Evolutionary conservation across 1,140 invertebrate species (phyloP).

Genomic region (Harpegnathos saltator): DNA sequence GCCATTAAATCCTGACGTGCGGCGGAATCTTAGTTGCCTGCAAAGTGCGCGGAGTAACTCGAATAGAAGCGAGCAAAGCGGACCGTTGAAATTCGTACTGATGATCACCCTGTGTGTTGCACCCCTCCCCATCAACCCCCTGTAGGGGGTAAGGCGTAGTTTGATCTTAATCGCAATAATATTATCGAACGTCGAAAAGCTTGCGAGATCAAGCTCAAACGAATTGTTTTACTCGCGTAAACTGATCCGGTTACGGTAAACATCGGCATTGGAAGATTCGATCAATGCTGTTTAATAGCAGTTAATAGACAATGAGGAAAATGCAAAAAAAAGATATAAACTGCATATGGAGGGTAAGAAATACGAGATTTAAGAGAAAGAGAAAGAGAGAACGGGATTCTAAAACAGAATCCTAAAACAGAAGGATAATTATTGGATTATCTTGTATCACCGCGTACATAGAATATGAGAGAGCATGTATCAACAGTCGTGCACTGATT

Average conservation of each 20-base stretch:
- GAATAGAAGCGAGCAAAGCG: constrained; percentile 38
- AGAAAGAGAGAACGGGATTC: too few relatives aligned
- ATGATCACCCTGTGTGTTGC: not conserved
- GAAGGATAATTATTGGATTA: too few relatives aligned
- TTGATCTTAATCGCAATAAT: constrained; percentile 8
- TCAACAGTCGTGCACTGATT: too few relatives aligned
- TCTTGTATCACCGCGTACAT: too few relatives aligned
- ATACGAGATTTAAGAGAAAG: too few relatives aligned
- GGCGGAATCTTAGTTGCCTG: constrained; percentile 36
- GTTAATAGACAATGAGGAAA: too few relatives aligned
- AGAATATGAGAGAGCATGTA: too few relatives aligned
- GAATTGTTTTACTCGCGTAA: not conserved
- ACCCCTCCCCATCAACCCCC: not conserved
- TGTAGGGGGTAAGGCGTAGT: not conserved
- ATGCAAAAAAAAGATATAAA: too few relatives aligned
- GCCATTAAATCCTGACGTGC: constrained; percentile 57
- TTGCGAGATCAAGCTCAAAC: not conserved
- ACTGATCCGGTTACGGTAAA: not conserved
- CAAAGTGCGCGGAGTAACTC: constrained; percentile 37
- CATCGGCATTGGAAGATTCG: too few relatives aligned
- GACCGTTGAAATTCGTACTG: constrained; percentile 19
- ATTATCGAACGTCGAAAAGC: not conserved
- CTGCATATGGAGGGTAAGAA: too few relatives aligned
- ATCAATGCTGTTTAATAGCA: too few relatives aligned
- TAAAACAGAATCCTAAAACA: too few relatives aligned